A percentile compares a stretch with the other conserved stretches of the same genome.
Conservation (phyloP, 2,113 vertebrate genomes). For the Ptyas mucosa region DNA sequence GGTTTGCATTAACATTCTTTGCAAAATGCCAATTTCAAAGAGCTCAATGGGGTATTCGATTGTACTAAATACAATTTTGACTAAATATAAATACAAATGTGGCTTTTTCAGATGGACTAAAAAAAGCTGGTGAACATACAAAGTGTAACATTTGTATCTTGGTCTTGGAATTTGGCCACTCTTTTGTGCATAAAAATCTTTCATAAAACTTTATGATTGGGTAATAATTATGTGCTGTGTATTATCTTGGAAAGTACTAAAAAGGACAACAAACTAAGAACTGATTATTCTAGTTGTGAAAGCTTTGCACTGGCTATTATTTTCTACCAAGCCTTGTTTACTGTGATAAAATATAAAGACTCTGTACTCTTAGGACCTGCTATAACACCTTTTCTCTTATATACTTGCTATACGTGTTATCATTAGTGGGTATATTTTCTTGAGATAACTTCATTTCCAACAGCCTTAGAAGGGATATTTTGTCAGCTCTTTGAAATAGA, state of each 20-base stretch:
- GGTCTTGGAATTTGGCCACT: background rate
- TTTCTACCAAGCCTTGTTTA: background rate
- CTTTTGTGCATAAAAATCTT: background rate
- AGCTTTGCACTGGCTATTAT: background rate
- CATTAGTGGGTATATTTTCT: too few relatives aligned
- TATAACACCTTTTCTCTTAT: background rate
- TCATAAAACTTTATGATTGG: background rate
- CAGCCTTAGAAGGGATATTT: too few relatives aligned
- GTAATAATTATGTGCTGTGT: background rate
- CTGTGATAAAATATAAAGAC: background rate
- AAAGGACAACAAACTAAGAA: background rate
- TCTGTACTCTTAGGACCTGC: background rate
- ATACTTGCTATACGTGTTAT: too few relatives aligned
- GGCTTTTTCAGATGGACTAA: background rate
- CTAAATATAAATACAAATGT: background rate
- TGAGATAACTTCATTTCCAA: too few relatives aligned
- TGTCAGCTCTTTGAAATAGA: too few relatives aligned
- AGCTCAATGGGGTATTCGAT: background rate
- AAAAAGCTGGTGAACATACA: background rate
- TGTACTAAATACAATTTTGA: background rate
- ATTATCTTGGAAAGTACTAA: background rate
- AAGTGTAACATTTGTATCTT: background rate
- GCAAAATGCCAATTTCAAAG: background rate
- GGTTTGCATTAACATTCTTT: background rate
- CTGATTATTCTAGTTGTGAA: background rate